These are phyloP conservation scores for Neolamprologus fasciatus DNA, from an alignment of 2,113 vertebrate genomes.

Conservation along the genomic window DNA sequence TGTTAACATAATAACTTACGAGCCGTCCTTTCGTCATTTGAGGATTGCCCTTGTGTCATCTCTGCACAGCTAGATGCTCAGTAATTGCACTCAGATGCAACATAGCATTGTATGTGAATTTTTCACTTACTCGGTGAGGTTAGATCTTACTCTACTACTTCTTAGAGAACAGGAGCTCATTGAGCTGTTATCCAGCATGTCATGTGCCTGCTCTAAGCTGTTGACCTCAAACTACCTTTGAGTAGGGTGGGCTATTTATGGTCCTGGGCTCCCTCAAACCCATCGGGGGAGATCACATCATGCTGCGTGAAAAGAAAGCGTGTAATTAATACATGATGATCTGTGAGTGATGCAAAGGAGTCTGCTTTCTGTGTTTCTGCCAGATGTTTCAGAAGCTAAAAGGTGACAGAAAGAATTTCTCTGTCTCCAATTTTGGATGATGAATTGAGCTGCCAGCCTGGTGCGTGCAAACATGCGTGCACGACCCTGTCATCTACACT, in stretches of 20 bases:
- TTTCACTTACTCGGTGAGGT: not conserved
- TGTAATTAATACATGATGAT: conserved; percentile 1
- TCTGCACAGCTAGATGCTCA: not conserved
- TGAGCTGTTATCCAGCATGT: not conserved
- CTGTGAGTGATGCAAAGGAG: not conserved
- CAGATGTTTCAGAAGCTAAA: conserved; percentile 8
- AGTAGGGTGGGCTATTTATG: conserved; percentile 21
- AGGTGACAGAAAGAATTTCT: not conserved
- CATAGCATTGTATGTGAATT: not conserved
- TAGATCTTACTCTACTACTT: not conserved
- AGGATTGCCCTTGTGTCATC: not conserved
- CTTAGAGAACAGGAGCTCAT: not conserved
- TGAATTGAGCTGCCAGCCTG: not conserved
- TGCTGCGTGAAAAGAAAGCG: not conserved
- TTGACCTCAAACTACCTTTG: conserved; percentile 21
- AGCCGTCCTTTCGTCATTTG: not conserved
- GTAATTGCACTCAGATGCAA: not conserved
- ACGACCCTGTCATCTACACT: not conserved
- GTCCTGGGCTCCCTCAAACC: not conserved
- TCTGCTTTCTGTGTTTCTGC: not conserved
- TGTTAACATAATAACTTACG: not conserved
- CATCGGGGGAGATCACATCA: conserved; percentile 11
- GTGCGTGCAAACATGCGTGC: not conserved
- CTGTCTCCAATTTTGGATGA: not conserved
- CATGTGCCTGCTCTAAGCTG: not conserved